Evolutionary conservation across 2,888 invertebrate species (phyloP).

Genomic region (Gymnoscelis rufifasciata): DNA sequence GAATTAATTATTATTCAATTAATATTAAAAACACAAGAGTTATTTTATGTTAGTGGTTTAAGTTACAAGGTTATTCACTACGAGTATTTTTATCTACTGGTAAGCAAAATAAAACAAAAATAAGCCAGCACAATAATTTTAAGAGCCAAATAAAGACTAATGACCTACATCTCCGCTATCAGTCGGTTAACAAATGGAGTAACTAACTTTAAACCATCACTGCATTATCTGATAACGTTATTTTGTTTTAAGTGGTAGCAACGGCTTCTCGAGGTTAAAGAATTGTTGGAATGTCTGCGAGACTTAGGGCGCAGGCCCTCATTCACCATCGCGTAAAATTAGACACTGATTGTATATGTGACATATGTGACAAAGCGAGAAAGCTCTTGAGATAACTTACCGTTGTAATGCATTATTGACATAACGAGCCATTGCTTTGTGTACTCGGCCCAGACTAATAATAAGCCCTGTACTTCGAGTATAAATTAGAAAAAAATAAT

Average conservation of each 20-base stretch:
- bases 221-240: conserved; percentile 8
- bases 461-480: too few relatives aligned
- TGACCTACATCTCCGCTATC: conserved; percentile 24
- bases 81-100: conserved; percentile 6
- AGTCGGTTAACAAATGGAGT: conserved; percentile 25
- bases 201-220: conserved; percentile 16
- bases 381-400: too few relatives aligned
- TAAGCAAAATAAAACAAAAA: conserved; percentile 16
- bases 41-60: too few relatives aligned
- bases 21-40: too few relatives aligned
- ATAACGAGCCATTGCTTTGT: too few relatives aligned
- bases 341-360: too few relatives aligned
- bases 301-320: background rate
- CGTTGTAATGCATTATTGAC: too few relatives aligned
- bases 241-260: background rate
- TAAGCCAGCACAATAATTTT: conserved; percentile 16
- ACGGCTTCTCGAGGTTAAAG: background rate
- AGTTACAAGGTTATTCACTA: background rate
- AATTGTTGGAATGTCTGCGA: background rate
- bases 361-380: too few relatives aligned
- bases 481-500: too few relatives aligned
- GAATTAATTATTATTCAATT: too few relatives aligned
- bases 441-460: too few relatives aligned
- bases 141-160: conserved; percentile 13
- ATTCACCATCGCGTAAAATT: too few relatives aligned